phyloP scores from a whole-genome alignment of 2,888 invertebrate genomes.

The Yponomeuta evonymella region DNA sequence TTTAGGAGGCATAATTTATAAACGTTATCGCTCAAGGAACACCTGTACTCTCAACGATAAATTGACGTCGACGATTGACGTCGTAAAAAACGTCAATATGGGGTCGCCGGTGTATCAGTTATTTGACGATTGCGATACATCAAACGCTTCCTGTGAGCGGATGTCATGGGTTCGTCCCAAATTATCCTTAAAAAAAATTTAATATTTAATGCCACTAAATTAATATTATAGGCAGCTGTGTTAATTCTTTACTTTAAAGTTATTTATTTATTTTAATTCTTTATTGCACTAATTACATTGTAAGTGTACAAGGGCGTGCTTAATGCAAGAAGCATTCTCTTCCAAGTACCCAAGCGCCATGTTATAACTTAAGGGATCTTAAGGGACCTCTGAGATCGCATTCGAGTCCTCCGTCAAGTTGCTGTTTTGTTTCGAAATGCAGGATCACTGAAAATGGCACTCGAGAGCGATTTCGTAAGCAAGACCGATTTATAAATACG shows the following conservation, averaged over 20 bases:
- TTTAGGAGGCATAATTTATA: slow-evolving; percentile 7
- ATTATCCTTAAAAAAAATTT: background rate
- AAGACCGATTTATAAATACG: too few relatives aligned
- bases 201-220: background rate
- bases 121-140: background rate
- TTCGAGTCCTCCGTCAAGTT: too few relatives aligned
- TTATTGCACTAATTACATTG: too few relatives aligned
- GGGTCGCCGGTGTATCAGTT: background rate
- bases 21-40: background rate
- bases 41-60: background rate
- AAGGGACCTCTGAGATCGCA: too few relatives aligned
- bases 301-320: too few relatives aligned
- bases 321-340: too few relatives aligned
- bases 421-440: too few relatives aligned
- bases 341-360: too few relatives aligned
- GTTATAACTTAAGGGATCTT: too few relatives aligned
- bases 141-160: background rate
- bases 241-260: background rate
- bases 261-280: too few relatives aligned
- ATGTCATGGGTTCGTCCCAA: background rate
- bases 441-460: too few relatives aligned
- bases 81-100: background rate
- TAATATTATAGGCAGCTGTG: background rate
- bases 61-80: background rate
- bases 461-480: too few relatives aligned